These are phyloP conservation scores for Pseudorhombus dupliciocellatus DNA, from an alignment of 2,113 vertebrate genomes.

Conservation along the genomic window DNA sequence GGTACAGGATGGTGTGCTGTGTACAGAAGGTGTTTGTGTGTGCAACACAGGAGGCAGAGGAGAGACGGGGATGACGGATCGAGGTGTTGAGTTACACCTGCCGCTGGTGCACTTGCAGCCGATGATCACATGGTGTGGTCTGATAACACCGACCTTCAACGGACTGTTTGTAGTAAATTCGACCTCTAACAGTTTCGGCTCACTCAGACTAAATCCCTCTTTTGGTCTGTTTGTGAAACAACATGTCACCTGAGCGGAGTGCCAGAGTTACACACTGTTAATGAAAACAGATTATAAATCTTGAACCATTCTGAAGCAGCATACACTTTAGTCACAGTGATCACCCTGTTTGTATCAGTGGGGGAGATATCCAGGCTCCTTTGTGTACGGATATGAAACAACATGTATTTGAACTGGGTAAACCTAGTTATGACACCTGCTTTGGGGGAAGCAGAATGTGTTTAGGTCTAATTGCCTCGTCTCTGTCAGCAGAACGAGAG, in stretches of 20 bases:
- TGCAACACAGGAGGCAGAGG: slow-evolving; percentile 2
- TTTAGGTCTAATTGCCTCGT: slow-evolving; percentile 1
- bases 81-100: slow-evolving; percentile 63
- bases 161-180: slow-evolving; percentile 49
- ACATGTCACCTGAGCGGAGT: neutral
- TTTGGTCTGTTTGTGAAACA: neutral
- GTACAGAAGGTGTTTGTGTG: slow-evolving; percentile 1
- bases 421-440: slow-evolving; percentile 2
- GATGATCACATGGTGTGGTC: slow-evolving; percentile 44
- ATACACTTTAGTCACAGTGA: no score
- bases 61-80: slow-evolving; percentile 14
- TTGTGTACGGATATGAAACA: neutral
- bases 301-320: neutral
- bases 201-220: neutral
- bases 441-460: slow-evolving; percentile 8
- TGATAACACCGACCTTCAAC: slow-evolving; percentile 51
- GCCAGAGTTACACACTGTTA: neutral
- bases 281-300: neutral
- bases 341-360: no score
- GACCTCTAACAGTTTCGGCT: neutral
- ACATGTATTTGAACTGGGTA: neutral
- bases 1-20: slow-evolving; percentile 29
- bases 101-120: slow-evolving; percentile 53
- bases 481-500: neutral
- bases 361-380: slow-evolving; percentile 12